Evolutionary conservation across 53 echinoderm and acorn worm species (phyloP).

Genomic region (Henricia sp.): DNA sequence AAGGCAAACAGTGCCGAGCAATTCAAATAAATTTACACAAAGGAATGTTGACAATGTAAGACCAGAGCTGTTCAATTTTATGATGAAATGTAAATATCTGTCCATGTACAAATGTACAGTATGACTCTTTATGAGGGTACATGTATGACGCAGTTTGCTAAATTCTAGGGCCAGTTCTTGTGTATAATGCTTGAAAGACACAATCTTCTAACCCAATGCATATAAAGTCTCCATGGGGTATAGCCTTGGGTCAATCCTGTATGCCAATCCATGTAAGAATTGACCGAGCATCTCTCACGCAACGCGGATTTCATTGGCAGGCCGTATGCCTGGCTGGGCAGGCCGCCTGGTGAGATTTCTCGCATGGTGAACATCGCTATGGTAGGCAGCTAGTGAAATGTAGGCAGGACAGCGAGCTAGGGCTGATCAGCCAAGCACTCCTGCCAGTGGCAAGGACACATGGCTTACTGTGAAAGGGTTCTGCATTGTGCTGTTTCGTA

Average conservation of each 20-base stretch:
- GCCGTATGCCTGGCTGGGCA: slow-evolving; percentile 25
- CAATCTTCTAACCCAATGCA: slow-evolving; percentile 37
- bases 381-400: slow-evolving; percentile 38
- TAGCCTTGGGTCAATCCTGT: slow-evolving; percentile 13
- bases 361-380: slow-evolving; percentile 37
- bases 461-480: too few relatives aligned
- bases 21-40: too few relatives aligned
- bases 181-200: not conserved
- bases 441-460: slow-evolving; percentile 58
- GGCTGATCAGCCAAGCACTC: not conserved
- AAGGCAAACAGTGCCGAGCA: too few relatives aligned
- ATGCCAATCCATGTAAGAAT: slow-evolving; percentile 4
- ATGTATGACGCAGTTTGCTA: too few relatives aligned
- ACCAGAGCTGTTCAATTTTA: too few relatives aligned
- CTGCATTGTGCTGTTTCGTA: too few relatives aligned
- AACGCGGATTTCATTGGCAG: slow-evolving; percentile 39
- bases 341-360: slow-evolving; percentile 45
- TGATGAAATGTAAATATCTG: too few relatives aligned
- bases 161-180: too few relatives aligned
- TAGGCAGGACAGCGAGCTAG: slow-evolving; percentile 2
- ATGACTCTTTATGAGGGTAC: too few relatives aligned
- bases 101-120: too few relatives aligned
- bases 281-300: slow-evolving; percentile 31
- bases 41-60: too few relatives aligned
- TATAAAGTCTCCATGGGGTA: slow-evolving; percentile 50